These are phyloP conservation scores for Mesochorus sp. DNA, from an alignment of 2,888 invertebrate species.

Conservation along the genomic window DNA sequence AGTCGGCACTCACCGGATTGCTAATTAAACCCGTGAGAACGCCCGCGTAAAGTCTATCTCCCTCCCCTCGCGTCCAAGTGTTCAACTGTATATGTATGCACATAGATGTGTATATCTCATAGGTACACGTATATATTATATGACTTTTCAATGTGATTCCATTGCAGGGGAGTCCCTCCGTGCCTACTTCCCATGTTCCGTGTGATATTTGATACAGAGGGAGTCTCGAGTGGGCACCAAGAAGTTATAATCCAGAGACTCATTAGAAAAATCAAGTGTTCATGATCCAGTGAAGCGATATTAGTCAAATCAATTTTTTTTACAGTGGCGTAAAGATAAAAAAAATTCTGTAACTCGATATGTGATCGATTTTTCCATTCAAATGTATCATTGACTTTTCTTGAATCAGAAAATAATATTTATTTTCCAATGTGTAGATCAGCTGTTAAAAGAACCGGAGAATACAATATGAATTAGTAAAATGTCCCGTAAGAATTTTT, in stretches of 20 bases:
- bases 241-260: constrained; percentile 4
- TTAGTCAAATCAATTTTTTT: too few species aligned
- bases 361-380: neutral
- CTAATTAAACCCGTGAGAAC: constrained; percentile 77
- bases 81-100: neutral
- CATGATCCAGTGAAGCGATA: too few species aligned
- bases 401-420: neutral
- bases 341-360: too few species aligned
- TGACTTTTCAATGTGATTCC: constrained; percentile 62
- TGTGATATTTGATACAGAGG: constrained; percentile 37
- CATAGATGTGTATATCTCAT: neutral
- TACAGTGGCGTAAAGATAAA: too few species aligned
- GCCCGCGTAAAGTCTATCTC: constrained; percentile 64
- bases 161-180: constrained; percentile 37
- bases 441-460: neutral
- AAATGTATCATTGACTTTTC: neutral
- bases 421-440: too few species aligned
- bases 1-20: constrained; percentile 68
- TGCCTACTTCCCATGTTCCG: constrained; percentile 57
- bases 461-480: constrained; percentile 23
- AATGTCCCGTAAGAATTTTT: constrained; percentile 10
- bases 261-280: too few species aligned
- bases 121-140: constrained; percentile 2
- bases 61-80: constrained; percentile 18
- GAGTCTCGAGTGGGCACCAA: neutral